These are phyloP conservation scores for Sebastes diploproa DNA, from an alignment of 2,797 vertebrate species.

Conservation along the genomic window DNA sequence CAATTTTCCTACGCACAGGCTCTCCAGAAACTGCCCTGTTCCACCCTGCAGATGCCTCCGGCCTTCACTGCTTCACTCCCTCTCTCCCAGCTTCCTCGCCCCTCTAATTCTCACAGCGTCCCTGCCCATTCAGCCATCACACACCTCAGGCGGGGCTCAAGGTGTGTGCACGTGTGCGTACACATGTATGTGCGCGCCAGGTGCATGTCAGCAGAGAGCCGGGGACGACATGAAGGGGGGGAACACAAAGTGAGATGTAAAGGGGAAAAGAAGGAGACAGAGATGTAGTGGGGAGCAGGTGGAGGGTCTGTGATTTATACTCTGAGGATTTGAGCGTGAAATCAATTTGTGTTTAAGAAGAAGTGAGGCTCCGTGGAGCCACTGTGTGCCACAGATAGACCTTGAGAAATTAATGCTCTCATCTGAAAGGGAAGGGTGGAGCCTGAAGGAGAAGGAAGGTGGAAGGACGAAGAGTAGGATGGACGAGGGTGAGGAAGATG, in stretches of 20 bases:
- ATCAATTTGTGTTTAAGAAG: constrained; percentile 68
- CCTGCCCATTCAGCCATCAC: constrained; percentile 36
- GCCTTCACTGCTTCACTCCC: constrained; percentile 58
- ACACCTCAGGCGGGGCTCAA: constrained; percentile 16
- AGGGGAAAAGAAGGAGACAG: constrained; percentile 11
- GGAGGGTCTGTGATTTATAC: constrained; percentile 57
- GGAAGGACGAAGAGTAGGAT: neutral
- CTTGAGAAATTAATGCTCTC: constrained; percentile 53
- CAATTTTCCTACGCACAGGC: constrained; percentile 66
- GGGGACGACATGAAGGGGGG: neutral
- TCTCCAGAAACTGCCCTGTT: constrained; percentile 58
- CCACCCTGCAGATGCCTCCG: constrained; percentile 53
- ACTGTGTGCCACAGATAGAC: constrained; percentile 51
- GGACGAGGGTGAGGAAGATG: neutral
- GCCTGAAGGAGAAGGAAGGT: constrained; percentile 31
- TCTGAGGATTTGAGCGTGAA: constrained; percentile 59
- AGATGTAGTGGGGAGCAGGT: constrained; percentile 42
- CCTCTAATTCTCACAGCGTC: constrained; percentile 18
- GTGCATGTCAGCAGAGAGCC: constrained; percentile 14
- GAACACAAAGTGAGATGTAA: constrained; percentile 35
- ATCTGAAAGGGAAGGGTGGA: constrained; percentile 29
- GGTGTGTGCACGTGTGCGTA: neutral
- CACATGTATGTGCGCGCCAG: neutral
- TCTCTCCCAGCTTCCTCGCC: constrained; percentile 28
- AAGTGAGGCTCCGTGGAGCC: constrained; percentile 42